Percentiles rank a stretch among this genome's conserved stretches.
Evolutionary conservation across 2,113 vertebrate genomes (phyloP).

Genomic region (Ramphastos sulfuratus): DNA sequence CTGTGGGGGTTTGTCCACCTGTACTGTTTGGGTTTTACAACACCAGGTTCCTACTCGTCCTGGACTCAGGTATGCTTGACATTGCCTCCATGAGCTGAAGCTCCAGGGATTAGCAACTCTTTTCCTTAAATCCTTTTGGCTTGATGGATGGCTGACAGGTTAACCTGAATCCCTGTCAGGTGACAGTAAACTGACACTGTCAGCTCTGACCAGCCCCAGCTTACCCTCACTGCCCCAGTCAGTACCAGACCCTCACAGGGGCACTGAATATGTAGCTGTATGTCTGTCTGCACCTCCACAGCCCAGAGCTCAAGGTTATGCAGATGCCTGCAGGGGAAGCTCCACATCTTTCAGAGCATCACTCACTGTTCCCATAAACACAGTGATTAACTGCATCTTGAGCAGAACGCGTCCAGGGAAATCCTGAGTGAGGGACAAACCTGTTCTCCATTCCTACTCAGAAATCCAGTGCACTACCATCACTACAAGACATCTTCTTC

Average conservation of each 20-base stretch:
- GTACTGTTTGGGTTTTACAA: background rate
- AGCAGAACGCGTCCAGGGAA: background rate
- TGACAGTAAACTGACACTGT: constrained; percentile 21
- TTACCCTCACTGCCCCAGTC: background rate
- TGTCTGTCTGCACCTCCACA: background rate
- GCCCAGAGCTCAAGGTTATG: background rate
- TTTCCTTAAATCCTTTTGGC: constrained; percentile 48
- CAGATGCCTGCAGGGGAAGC: background rate
- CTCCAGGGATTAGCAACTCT: constrained; percentile 22
- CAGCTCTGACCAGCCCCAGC: background rate
- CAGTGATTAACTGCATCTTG: background rate
- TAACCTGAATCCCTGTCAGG: background rate
- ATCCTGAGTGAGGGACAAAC: background rate
- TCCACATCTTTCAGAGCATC: background rate
- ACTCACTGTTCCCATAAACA: background rate
- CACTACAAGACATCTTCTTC: background rate
- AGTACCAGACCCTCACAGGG: background rate
- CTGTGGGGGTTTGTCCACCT: background rate
- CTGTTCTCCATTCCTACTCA: background rate
- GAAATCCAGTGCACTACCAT: background rate
- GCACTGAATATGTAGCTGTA: background rate
- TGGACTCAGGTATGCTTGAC: background rate
- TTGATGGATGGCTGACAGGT: constrained; percentile 1
- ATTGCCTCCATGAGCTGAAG: background rate
- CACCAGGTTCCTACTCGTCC: background rate